Evolutionary conservation across 2,888 invertebrate species (phyloP).

Genomic region (Chironomus riparius): DNA sequence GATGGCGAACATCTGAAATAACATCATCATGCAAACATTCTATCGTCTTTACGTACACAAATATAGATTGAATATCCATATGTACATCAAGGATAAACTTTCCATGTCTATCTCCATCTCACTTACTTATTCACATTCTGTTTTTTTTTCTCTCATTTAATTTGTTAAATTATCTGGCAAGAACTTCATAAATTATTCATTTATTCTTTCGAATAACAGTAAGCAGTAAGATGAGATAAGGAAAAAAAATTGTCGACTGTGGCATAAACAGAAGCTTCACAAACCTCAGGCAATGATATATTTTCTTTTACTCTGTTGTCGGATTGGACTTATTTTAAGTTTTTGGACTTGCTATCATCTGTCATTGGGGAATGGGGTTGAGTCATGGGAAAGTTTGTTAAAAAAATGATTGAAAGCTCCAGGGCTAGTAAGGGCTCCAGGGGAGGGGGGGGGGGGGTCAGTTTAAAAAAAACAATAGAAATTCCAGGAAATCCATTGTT

Average conservation of each 20-base stretch:
- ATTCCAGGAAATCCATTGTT: no score
- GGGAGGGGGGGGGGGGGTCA: no score
- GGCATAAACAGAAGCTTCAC: not conserved
- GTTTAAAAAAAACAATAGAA: no score
- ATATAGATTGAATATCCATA: not conserved
- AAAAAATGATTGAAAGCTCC: no score
- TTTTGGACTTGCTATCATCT: no score
- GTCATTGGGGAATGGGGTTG: no score
- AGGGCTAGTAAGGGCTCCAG: no score
- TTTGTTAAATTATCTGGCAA: constrained; percentile 25
- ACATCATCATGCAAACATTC: constrained; percentile 16
- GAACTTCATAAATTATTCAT: constrained; percentile 24
- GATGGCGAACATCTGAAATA: not conserved
- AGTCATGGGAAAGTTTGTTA: no score
- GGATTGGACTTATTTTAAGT: no score
- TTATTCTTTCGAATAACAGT: not conserved
- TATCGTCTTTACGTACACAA: not conserved
- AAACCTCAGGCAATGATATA: not conserved
- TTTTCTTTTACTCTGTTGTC: not conserved
- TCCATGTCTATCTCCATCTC: not conserved
- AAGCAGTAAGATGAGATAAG: not conserved
- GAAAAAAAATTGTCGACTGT: not conserved
- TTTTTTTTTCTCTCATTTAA: constrained; percentile 11
- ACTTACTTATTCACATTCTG: not conserved
- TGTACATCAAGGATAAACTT: not conserved